Percentiles rank a stretch among this genome's conserved stretches.
Evolutionary conservation across 2,113 vertebrate genomes (phyloP).

Genomic region (Sporophila hypoxantha): DNA sequence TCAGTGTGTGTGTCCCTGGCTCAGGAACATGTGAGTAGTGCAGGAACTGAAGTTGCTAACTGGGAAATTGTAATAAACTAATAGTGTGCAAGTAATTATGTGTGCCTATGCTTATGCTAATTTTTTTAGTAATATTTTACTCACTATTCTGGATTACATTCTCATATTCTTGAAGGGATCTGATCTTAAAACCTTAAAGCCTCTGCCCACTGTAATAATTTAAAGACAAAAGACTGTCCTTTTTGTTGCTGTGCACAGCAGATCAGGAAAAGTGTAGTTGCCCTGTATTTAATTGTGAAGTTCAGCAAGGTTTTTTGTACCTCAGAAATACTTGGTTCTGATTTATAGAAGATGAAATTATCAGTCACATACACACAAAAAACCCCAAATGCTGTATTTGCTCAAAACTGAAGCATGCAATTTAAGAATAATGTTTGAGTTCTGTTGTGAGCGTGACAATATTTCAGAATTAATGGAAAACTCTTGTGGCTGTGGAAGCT

Average conservation of each 20-base stretch:
- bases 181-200: background rate
- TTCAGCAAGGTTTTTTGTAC: background rate
- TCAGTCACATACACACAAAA: background rate
- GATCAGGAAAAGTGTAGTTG: background rate
- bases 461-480: background rate
- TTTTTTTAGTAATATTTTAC: background rate
- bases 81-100: background rate
- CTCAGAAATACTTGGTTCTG: background rate
- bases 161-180: background rate
- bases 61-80: background rate
- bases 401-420: background rate
- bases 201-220: background rate
- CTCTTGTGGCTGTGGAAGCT: background rate
- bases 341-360: background rate
- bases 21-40: fast-evolving
- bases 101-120: background rate
- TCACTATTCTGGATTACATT: background rate
- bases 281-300: background rate
- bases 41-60: background rate
- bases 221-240: background rate
- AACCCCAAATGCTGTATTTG: background rate
- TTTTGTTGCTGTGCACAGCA: background rate
- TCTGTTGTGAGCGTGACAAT: background rate
- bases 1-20: background rate
- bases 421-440: background rate